These are phyloP conservation scores for Monochamus alternatus DNA, from an alignment of 2,888 invertebrate species.

Conservation along the genomic window DNA sequence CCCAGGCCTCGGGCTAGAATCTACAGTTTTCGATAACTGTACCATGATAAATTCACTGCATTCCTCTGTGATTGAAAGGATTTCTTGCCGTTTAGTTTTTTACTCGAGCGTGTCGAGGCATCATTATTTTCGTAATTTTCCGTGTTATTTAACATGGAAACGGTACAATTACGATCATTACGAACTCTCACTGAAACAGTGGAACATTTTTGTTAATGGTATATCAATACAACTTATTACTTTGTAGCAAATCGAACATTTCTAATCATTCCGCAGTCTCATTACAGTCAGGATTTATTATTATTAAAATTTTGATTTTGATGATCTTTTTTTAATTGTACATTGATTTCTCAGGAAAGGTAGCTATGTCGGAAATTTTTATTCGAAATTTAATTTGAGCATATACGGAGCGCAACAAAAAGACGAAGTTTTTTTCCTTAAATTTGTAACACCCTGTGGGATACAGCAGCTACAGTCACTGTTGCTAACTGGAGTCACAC, in stretches of 20 bases:
- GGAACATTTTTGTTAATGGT: background rate
- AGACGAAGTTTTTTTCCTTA: too few relatives aligned
- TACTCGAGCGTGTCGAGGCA: constrained; percentile 17
- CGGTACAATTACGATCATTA: background rate
- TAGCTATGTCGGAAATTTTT: too few relatives aligned
- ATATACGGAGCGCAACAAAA: too few relatives aligned
- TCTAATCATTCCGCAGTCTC: background rate
- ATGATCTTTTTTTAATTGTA: too few relatives aligned
- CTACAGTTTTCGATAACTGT: constrained; percentile 38
- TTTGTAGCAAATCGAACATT: background rate
- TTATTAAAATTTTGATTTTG: too few relatives aligned
- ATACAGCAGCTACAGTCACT: too few relatives aligned
- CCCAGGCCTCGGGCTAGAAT: constrained; percentile 16
- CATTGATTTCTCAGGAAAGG: too few relatives aligned
- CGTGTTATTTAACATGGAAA: constrained; percentile 2
- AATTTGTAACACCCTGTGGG: too few relatives aligned
- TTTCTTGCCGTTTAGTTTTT: constrained; percentile 26
- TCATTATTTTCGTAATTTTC: constrained; percentile 20
- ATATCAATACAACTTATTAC: background rate
- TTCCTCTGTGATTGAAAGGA: constrained; percentile 33
- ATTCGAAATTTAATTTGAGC: too few relatives aligned
- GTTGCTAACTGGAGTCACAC: too few relatives aligned
- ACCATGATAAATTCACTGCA: constrained; percentile 30
- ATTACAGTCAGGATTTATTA: too few relatives aligned
- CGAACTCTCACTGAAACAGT: background rate